These are phyloP conservation scores for Actinia tenebrosa DNA, from an alignment of 64 coral and sea anemone genomes.

Conservation along the genomic window DNA sequence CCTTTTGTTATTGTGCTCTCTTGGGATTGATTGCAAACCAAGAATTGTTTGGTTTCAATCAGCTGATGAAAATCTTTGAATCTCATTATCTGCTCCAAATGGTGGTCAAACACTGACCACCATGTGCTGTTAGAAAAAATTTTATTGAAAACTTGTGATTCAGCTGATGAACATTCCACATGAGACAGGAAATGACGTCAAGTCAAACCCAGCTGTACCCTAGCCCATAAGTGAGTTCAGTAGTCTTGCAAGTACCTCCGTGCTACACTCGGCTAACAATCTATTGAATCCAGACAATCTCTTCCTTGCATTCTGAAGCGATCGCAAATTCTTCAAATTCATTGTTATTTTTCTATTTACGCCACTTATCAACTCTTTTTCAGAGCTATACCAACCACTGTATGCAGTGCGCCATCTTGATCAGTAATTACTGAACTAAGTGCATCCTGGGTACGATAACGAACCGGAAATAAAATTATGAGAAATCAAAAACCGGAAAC, in stretches of 20 bases:
- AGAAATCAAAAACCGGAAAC: neutral
- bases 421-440: neutral
- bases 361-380: neutral
- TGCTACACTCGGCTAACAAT: neutral
- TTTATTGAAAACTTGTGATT: no score
- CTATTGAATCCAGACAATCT: neutral
- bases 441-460: neutral
- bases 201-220: no score
- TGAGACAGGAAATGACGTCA: no score
- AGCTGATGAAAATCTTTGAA: no score
- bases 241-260: neutral
- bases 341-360: neutral
- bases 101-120: no score
- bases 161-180: no score
- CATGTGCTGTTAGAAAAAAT: no score
- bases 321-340: neutral
- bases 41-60: no score
- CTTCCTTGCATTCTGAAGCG: constrained; percentile 1
- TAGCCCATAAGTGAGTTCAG: no score
- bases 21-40: no score
- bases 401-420: neutral
- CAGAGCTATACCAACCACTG: neutral
- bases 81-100: no score
- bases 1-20: no score
- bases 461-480: neutral